Evolutionary conservation across 2,888 invertebrate genomes (phyloP).

Genomic region (Polylopha cassiicola): DNA sequence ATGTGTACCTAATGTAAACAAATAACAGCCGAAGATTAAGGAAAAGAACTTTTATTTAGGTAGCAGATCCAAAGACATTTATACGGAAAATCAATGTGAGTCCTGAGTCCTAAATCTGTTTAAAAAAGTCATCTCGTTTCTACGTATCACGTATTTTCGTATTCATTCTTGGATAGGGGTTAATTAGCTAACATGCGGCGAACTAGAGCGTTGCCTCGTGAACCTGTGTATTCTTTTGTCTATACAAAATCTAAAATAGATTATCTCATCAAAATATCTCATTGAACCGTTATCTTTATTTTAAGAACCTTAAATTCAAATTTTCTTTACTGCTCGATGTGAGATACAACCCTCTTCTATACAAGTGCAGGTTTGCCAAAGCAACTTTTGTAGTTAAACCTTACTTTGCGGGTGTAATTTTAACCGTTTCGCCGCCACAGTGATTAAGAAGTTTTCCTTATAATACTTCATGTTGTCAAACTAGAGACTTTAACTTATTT

Average conservation of each 20-base stretch:
- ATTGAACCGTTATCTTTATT: too few relatives aligned
- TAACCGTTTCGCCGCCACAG: conserved; percentile 7
- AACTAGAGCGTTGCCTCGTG: conserved; percentile 8
- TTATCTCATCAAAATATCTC: too few relatives aligned
- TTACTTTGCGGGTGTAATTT: conserved; percentile 13
- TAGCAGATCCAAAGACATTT: too few relatives aligned
- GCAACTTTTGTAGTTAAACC: conserved; percentile 14
- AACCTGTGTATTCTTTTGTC: conserved; percentile 5
- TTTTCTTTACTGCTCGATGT: too few relatives aligned
- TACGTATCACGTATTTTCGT: conserved; percentile 3
- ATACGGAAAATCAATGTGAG: too few relatives aligned
- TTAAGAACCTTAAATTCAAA: too few relatives aligned
- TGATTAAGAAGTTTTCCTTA: conserved; percentile 14
- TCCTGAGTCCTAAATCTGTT: too few relatives aligned
- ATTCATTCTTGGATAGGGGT: conserved; percentile 9
- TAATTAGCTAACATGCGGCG: conserved; percentile 12
- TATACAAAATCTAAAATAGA: too few relatives aligned
- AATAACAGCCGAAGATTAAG: not conserved
- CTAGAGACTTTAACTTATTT: conserved; percentile 6
- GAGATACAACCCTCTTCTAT: too few relatives aligned
- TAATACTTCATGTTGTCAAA: conserved; percentile 6
- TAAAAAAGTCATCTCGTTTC: not conserved
- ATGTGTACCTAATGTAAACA: not conserved
- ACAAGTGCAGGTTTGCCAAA: too few relatives aligned
- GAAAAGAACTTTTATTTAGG: too few relatives aligned